Percentiles rank a stretch among this genome's conserved stretches.
Conservation (phyloP, 2,797 vertebrate species). For the Sternotherus odoratus region DNA sequence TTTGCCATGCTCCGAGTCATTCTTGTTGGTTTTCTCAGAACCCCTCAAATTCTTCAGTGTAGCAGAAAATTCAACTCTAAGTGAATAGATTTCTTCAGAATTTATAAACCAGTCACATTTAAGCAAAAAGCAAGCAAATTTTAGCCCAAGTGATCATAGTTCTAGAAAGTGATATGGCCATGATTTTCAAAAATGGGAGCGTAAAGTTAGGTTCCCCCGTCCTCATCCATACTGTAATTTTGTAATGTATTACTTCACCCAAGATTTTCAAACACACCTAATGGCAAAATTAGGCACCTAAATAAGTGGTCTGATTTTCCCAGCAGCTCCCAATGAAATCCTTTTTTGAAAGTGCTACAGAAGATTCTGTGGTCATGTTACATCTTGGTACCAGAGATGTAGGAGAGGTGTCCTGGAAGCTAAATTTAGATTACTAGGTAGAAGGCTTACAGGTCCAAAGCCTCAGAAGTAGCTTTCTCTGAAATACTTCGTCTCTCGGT, state of each 20-base stretch:
- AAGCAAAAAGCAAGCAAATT: background rate
- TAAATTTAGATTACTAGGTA: constrained; percentile 32
- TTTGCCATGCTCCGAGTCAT: background rate
- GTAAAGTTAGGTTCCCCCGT: background rate
- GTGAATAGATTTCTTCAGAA: background rate
- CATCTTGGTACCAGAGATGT: constrained; percentile 47
- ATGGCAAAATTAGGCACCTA: background rate
- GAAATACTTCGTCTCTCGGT: background rate
- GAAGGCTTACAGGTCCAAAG: background rate
- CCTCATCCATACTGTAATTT: background rate
- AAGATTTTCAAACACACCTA: background rate
- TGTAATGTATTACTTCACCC: background rate
- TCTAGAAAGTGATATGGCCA: background rate
- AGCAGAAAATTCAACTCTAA: background rate
- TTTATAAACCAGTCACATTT: background rate
- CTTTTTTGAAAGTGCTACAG: background rate
- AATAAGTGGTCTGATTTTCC: background rate
- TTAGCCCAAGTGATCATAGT: background rate
- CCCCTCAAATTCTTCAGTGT: background rate
- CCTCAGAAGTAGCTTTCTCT: constrained; percentile 27
- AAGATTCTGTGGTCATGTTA: background rate
- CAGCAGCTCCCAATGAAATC: background rate
- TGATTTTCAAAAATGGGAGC: background rate
- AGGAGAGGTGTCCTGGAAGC: constrained; percentile 45
- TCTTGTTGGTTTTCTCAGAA: background rate